A percentile compares a stretch with the other conserved stretches of the same genome.
phyloP scores from a whole-genome alignment of 2,888 invertebrate genomes.

The Pomacea canaliculata region DNA sequence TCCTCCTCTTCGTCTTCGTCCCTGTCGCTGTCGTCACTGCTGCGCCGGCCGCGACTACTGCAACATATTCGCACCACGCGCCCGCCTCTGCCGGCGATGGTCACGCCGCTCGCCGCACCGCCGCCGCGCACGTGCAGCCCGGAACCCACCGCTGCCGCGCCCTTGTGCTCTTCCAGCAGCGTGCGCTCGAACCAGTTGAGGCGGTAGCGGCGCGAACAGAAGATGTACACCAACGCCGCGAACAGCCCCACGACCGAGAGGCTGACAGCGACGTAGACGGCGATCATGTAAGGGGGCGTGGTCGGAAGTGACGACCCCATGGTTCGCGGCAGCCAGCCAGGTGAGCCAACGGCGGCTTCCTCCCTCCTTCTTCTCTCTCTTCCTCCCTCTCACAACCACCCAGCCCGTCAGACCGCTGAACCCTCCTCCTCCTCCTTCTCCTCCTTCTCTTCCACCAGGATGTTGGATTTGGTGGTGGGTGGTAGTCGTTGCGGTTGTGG shows the following conservation, averaged over 20 bases:
- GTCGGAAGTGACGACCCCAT: conserved; percentile 1
- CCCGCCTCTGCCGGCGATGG: not conserved
- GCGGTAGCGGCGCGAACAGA: conserved; percentile 73
- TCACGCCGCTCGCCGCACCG: not conserved
- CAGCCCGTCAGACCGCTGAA: not conserved
- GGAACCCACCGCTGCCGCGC: not conserved
- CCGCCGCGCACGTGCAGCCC: not conserved
- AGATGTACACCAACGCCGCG: conserved; percentile 71
- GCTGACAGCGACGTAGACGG: conserved; percentile 36
- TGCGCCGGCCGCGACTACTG: conserved; percentile 4
- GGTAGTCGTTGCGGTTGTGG: too few relatives aligned
- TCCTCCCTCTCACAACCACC: not conserved
- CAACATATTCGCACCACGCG: conserved; percentile 7
- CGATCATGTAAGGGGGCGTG: conserved; percentile 33
- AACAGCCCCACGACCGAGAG: conserved; percentile 34
- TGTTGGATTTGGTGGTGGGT: too few relatives aligned
- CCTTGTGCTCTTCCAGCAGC: conserved; percentile 71
- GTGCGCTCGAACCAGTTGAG: conserved; percentile 77
- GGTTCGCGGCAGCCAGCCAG: too few relatives aligned
- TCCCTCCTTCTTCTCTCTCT: not conserved
- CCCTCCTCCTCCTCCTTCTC: not conserved
- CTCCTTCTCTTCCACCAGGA: not conserved
- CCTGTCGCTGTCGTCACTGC: conserved; percentile 9
- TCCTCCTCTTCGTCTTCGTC: conserved; percentile 4
- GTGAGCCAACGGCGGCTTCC: not conserved